Evolutionary conservation across 2,888 invertebrate genomes (phyloP).

Genomic region (Acanthopleura granulata): DNA sequence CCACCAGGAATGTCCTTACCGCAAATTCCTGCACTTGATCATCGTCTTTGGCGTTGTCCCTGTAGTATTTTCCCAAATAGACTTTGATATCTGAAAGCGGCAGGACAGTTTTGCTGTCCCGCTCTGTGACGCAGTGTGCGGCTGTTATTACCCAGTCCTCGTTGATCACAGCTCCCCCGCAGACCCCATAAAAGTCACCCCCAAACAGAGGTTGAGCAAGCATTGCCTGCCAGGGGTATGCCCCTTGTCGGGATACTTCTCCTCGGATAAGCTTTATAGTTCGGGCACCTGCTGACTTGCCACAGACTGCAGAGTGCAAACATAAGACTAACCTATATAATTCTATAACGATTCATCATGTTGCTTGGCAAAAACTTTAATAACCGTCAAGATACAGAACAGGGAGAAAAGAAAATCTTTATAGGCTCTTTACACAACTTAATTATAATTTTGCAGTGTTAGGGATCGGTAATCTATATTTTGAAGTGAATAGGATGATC

Average conservation of each 20-base stretch:
- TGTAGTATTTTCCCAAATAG: slow-evolving; percentile 2
- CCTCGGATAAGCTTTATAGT: not conserved
- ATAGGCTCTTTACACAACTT: too few relatives aligned
- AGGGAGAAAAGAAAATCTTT: too few relatives aligned
- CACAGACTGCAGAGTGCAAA: not conserved
- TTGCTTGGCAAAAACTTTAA: too few relatives aligned
- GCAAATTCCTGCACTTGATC: not conserved
- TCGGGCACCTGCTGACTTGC: not conserved
- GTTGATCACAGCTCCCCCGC: not conserved
- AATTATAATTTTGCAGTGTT: too few relatives aligned
- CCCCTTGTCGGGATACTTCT: not conserved
- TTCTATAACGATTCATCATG: too few relatives aligned
- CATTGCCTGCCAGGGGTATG: slow-evolving; percentile 10
- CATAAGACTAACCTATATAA: too few relatives aligned
- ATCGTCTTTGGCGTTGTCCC: not conserved
- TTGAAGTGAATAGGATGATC: too few relatives aligned
- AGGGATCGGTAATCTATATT: too few relatives aligned
- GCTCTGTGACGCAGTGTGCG: slow-evolving; percentile 1
- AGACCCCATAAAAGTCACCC: not conserved
- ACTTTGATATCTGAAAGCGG: not conserved
- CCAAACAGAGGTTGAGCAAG: not conserved
- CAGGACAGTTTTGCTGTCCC: not conserved
- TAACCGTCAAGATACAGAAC: too few relatives aligned
- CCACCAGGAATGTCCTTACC: not conserved
- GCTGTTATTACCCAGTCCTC: slow-evolving; percentile 12